A percentile compares a stretch with the other conserved stretches of the same genome.
phyloP scores from a whole-genome alignment of 2,797 vertebrate genomes.

The Oreonectes daqikongensis region DNA sequence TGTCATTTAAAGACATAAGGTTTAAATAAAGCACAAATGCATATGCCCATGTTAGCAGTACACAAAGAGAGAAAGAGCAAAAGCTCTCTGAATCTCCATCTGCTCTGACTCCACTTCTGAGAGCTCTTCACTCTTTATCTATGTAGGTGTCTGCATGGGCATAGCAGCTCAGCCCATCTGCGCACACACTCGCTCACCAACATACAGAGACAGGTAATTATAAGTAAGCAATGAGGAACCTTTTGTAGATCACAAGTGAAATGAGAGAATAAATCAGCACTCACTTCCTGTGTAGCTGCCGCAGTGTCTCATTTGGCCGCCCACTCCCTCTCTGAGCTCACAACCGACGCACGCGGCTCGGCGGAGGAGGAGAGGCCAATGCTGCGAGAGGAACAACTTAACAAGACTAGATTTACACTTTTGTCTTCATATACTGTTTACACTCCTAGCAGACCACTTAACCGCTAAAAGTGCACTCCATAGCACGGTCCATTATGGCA shows the following conservation, averaged over 20 bases:
- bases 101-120: constrained; percentile 37
- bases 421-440: constrained; percentile 37
- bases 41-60: background rate
- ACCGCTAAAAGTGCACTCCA: constrained; percentile 10
- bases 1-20: background rate
- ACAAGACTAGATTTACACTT: constrained; percentile 29
- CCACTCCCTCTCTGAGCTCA: constrained; percentile 34
- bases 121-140: constrained; percentile 10
- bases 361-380: constrained; percentile 29
- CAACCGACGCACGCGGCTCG: background rate
- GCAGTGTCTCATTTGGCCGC: constrained; percentile 44
- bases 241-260: constrained; percentile 47
- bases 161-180: constrained; percentile 4
- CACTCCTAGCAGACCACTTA: constrained; percentile 23
- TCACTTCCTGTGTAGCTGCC: constrained; percentile 23
- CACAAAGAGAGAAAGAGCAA: constrained; percentile 22
- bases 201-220: constrained; percentile 40
- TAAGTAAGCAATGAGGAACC: constrained; percentile 34
- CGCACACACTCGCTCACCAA: constrained; percentile 13
- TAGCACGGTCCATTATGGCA: constrained; percentile 7
- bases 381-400: constrained; percentile 6
- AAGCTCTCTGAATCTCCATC: constrained; percentile 17
- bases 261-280: constrained; percentile 35
- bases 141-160: constrained; percentile 28
- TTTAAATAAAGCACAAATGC: background rate